Percentiles rank a stretch among this genome's conserved stretches.
These are phyloP conservation scores for Stigmatopora argus DNA, from an alignment of 2,113 vertebrate species.

Conservation along the genomic window DNA sequence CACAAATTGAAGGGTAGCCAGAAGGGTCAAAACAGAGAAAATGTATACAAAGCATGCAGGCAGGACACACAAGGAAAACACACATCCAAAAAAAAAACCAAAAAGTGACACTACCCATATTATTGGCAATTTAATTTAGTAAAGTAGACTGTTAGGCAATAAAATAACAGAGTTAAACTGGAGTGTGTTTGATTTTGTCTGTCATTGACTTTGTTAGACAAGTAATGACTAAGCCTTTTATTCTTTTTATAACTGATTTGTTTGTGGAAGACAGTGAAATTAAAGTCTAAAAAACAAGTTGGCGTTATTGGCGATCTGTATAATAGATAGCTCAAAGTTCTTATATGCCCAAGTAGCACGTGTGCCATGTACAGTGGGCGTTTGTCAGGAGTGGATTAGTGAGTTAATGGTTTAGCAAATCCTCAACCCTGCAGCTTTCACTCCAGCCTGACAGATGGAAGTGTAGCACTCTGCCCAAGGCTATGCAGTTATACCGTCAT, in stretches of 20 bases:
- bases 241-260: not conserved
- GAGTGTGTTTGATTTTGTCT: not conserved
- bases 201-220: not conserved
- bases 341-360: not conserved
- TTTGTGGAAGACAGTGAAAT: not conserved
- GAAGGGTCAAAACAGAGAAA: too few species aligned
- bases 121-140: too few species aligned
- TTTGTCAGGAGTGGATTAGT: conserved; percentile 38
- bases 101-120: too few species aligned
- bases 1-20: too few species aligned
- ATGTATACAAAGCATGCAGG: too few species aligned
- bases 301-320: not conserved
- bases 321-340: conserved; percentile 7
- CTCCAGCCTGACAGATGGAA: conserved; percentile 62
- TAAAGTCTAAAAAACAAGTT: not conserved
- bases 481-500: conserved; percentile 16
- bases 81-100: too few species aligned
- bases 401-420: conserved; percentile 56
- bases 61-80: too few species aligned
- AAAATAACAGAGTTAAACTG: not conserved
- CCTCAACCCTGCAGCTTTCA: conserved; percentile 49
- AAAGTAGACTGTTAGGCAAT: not conserved
- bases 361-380: conserved; percentile 15
- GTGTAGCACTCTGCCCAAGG: conserved; percentile 20
- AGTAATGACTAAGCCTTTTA: not conserved